Evolutionary conservation across 23 tunicate species (phyloP).

Genomic region (Styela clava): DNA sequence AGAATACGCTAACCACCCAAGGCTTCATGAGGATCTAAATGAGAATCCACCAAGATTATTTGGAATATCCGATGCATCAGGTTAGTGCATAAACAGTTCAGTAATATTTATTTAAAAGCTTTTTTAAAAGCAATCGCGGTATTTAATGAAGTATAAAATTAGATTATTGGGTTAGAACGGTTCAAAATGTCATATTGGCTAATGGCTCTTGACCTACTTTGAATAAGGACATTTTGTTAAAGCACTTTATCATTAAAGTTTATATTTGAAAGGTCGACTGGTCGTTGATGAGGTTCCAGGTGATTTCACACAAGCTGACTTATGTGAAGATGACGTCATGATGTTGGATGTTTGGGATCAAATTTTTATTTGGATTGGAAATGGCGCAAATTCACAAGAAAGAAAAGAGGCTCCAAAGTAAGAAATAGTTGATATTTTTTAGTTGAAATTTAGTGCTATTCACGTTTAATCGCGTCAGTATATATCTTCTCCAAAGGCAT

Average conservation of each 20-base stretch:
- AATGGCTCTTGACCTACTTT: no score
- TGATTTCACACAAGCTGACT: constrained; percentile 91
- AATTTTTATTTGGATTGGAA: constrained; percentile 94
- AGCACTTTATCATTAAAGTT: no score
- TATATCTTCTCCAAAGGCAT: no score
- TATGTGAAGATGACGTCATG: constrained; percentile 97
- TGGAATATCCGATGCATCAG: constrained; percentile 82
- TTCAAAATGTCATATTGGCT: no score
- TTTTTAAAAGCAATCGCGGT: no score
- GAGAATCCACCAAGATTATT: constrained; percentile 80
- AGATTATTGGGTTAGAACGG: no score
- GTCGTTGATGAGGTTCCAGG: constrained; percentile 89
- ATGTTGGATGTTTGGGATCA: constrained; percentile 91
- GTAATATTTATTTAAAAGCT: no score
- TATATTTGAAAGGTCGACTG: constrained; percentile 49
- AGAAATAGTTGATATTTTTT: no score
- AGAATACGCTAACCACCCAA: constrained; percentile 55
- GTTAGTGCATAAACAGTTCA: no score
- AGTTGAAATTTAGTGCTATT: not conserved
- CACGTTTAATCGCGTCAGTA: not conserved
- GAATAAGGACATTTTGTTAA: no score
- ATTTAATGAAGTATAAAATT: no score
- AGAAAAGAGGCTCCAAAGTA: constrained; percentile 74
- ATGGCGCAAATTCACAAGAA: constrained; percentile 89
- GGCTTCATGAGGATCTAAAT: constrained; percentile 52